Evolutionary conservation across 2,888 invertebrate species (phyloP).

Genomic region (Fragum whitleyi): DNA sequence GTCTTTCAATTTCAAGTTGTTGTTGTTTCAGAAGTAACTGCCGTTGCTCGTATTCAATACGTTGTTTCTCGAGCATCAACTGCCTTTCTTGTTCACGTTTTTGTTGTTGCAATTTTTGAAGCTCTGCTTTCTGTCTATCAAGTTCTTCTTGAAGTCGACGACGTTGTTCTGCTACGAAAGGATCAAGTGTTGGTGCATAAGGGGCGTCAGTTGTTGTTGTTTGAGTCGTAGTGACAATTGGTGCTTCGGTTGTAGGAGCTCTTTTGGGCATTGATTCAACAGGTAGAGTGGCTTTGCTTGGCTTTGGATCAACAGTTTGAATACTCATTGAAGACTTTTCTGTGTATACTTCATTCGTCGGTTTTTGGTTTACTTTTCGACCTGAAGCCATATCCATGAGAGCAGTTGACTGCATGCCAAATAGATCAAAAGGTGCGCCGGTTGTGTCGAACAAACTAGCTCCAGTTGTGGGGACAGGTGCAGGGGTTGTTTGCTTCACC

Average conservation of each 20-base stretch:
- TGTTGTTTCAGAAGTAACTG: constrained; percentile 44
- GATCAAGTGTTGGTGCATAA: constrained; percentile 12
- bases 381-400: background rate
- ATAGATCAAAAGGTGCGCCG: constrained; percentile 1
- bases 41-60: constrained; percentile 42
- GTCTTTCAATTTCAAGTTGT: constrained; percentile 47
- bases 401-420: background rate
- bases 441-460: background rate
- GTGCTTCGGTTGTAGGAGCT: background rate
- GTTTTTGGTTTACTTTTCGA: background rate
- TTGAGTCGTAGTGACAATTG: constrained; percentile 4
- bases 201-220: constrained; percentile 1
- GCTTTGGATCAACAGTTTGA: constrained; percentile 44
- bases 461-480: background rate
- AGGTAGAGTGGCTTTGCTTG: constrained; percentile 34
- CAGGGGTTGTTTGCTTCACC: background rate
- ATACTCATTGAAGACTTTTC: constrained; percentile 34
- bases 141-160: constrained; percentile 28
- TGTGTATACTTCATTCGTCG: constrained; percentile 13
- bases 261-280: background rate
- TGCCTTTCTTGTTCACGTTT: constrained; percentile 37
- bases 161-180: constrained; percentile 28
- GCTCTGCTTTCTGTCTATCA: constrained; percentile 31
- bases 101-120: constrained; percentile 35
- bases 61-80: constrained; percentile 43